Evolutionary conservation across 2,797 vertebrate species (phyloP).

Genomic region (Sebastiscus albofasciatus): DNA sequence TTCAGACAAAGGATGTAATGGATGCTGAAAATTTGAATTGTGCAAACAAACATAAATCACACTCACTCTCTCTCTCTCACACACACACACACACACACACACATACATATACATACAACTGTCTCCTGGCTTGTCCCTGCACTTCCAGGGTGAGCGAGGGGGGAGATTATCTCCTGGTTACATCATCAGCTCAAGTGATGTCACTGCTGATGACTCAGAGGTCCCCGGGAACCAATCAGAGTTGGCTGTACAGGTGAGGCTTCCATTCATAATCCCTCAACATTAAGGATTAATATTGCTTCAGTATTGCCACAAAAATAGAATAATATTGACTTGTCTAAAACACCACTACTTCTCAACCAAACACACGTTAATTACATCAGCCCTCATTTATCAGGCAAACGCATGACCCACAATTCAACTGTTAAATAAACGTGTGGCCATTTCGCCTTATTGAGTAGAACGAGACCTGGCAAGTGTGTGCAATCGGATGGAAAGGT

Average conservation of each 20-base stretch:
- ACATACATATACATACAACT: slow-evolving; percentile 1
- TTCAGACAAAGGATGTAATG: slow-evolving; percentile 39
- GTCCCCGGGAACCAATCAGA: slow-evolving; percentile 67
- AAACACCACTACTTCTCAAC: slow-evolving; percentile 69
- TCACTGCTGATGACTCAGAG: slow-evolving; percentile 57
- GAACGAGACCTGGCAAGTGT: background rate
- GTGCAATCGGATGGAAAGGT: slow-evolving; percentile 20
- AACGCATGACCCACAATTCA: slow-evolving; percentile 49
- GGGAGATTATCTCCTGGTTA: slow-evolving; percentile 74
- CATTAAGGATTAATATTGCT: slow-evolving; percentile 84
- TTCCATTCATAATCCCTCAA: slow-evolving; percentile 57
- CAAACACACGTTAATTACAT: slow-evolving; percentile 49
- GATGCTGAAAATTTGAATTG: slow-evolving; percentile 42
- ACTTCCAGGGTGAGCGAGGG: slow-evolving; percentile 9
- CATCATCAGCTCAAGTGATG: slow-evolving; percentile 71
- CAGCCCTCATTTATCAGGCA: slow-evolving; percentile 76
- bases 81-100: background rate
- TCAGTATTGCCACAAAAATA: slow-evolving; percentile 84
- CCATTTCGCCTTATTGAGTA: background rate
- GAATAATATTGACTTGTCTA: slow-evolving; percentile 65
- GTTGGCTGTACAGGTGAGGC: slow-evolving; percentile 67
- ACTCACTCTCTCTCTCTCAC: background rate
- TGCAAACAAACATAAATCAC: slow-evolving; percentile 27
- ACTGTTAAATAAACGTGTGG: slow-evolving; percentile 15
- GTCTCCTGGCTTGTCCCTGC: slow-evolving; percentile 27